Percentiles rank a stretch among this genome's conserved stretches.
phyloP scores from a whole-genome alignment of 2,113 vertebrate genomes.

The Cyprinodon tularosa region DNA sequence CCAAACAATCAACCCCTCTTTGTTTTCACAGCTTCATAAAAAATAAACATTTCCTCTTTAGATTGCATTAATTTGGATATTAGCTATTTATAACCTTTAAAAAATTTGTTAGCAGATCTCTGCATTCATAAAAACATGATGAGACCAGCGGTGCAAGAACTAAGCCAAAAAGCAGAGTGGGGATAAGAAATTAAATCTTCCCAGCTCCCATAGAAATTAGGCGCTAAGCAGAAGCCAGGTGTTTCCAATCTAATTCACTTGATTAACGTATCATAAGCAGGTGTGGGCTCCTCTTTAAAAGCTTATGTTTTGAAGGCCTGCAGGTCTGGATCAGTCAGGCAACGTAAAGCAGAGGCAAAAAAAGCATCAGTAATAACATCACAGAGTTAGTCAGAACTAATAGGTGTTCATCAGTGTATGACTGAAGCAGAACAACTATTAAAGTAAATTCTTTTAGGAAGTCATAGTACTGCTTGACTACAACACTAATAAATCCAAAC shows the following conservation, averaged over 20 bases:
- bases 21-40: constrained; percentile 5
- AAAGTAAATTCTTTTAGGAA: too few species aligned
- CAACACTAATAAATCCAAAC: too few species aligned
- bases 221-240: not conserved
- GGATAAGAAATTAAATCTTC: not conserved
- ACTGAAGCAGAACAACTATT: too few species aligned
- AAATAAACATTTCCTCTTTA: not conserved
- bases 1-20: constrained; percentile 52
- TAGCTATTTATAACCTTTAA: not conserved
- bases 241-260: not conserved
- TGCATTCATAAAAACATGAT: not conserved
- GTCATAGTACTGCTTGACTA: too few species aligned
- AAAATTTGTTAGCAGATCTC: not conserved
- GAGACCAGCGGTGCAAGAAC: not conserved
- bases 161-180: not conserved
- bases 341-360: not conserved
- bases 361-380: not conserved
- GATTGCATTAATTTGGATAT: not conserved
- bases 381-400: too few species aligned
- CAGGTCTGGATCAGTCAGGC: not conserved
- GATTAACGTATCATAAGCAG: constrained; percentile 1
- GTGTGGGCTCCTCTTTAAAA: not conserved
- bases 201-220: not conserved
- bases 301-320: not conserved
- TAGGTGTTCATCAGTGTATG: too few species aligned